Evolutionary conservation across 1,140 invertebrate genomes (phyloP), one percentile per base, ranked within the genome.

Genomic region (Cydia pomonella): DNA sequence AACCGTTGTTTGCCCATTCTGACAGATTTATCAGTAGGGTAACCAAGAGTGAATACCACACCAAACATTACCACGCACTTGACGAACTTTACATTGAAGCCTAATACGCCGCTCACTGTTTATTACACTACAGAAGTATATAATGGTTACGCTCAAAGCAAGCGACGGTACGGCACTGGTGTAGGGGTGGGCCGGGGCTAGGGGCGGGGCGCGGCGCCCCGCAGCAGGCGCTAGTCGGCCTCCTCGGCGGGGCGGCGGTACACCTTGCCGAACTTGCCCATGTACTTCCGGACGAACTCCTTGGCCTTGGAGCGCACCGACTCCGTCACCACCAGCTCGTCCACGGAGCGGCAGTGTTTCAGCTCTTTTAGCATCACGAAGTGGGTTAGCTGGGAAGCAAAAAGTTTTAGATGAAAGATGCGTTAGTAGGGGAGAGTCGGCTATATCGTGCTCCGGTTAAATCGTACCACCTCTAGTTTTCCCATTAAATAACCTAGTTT

Each of bases 291-390:
- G 23, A 99, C 97, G 92, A 97, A 99, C 90, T 98, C 98, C 89
- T 97, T 97, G 1, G 98, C 97, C 93, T 99, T 99, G 76, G 96
- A 95, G 80, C 97, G 97, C 0, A 99, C 98, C 77, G 97, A 98
- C 74, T 99, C 98, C 77, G 97, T 98, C 79, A 98, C 97, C 79
- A 97, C 95, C 41, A 99, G 88, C 80, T 98, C 97, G 82, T 98
- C 97, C 0, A 97, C 96, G 73, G 95, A 96, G 74, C 96, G 96
- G 84, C 98, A 98, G 84, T 99, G 98, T 85, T 98, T 98, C 85
- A 98, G 91, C 91, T 99, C 98, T 93, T 99, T 99, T 64, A 97
- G 95, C 95, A 99, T 96, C n/a, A 99, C 97, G 91, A 98, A 98
- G 92, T 99, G 98, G 0, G 98, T 99, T 25, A 99, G 93, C 98